These are phyloP conservation scores for Caenorhabditis remanei DNA, from an alignment of 1,140 invertebrate genomes.

Conservation along the genomic window DNA sequence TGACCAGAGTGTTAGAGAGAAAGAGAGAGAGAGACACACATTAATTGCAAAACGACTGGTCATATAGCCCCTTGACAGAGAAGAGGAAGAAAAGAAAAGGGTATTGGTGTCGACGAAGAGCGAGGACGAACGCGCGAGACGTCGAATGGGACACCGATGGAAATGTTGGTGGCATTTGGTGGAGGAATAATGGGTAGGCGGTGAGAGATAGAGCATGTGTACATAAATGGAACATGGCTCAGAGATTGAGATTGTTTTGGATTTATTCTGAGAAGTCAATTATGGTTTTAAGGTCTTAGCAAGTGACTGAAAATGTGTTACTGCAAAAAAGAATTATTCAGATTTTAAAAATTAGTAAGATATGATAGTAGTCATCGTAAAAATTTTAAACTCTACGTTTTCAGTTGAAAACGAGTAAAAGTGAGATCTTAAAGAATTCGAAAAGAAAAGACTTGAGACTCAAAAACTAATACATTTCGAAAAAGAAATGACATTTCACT, in stretches of 20 bases:
- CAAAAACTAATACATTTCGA: no score
- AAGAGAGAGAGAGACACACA: background rate
- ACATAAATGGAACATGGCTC: background rate
- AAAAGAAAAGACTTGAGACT: no score
- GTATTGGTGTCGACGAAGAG: slow-evolving; percentile 38
- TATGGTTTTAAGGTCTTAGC: no score
- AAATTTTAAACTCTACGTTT: no score
- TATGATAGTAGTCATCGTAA: no score
- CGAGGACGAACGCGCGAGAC: slow-evolving; percentile 46
- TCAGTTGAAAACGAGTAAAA: no score
- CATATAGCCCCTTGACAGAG: slow-evolving; percentile 32
- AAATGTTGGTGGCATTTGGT: background rate
- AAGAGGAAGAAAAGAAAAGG: background rate
- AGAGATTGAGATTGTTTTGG: background rate
- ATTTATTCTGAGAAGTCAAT: no score
- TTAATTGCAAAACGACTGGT: slow-evolving; percentile 55
- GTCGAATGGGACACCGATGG: slow-evolving; percentile 29
- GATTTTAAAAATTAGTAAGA: no score
- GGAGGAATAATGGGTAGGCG: background rate
- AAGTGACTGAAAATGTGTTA: no score
- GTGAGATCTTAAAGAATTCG: no score
- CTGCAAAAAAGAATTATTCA: no score
- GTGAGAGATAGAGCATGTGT: background rate
- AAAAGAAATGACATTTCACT: no score
- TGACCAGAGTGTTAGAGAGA: background rate